Conservation (phyloP, 2,113 vertebrate genomes). For the Xiphias gladius region DNA sequence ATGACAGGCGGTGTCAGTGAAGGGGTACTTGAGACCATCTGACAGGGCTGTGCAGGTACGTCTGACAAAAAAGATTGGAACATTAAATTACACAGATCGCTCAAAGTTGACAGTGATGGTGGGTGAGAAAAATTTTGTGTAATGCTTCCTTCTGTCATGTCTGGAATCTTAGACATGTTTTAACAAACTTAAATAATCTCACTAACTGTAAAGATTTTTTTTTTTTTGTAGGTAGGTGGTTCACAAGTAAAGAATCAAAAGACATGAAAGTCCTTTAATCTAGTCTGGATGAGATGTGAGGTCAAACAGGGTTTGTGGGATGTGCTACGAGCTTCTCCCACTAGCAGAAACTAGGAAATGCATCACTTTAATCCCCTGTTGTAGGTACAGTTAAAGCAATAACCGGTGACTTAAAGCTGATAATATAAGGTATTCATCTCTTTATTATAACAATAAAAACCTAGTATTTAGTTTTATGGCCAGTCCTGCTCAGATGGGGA, state of each 20-base stretch:
- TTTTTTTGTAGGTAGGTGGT: background rate
- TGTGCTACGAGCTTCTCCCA: background rate
- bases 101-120: too few species aligned
- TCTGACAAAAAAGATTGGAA: too few species aligned
- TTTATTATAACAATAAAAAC: background rate
- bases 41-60: too few species aligned
- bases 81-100: too few species aligned
- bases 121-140: too few species aligned
- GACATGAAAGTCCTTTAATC: background rate
- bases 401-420: background rate
- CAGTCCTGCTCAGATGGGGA: background rate
- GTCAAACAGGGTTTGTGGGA: background rate
- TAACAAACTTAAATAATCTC: too few species aligned
- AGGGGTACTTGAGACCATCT: too few species aligned
- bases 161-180: too few species aligned
- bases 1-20: too few species aligned
- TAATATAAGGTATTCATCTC: background rate
- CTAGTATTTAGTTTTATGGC: background rate
- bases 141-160: too few species aligned
- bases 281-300: background rate
- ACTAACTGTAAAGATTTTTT: too few species aligned
- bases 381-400: background rate
- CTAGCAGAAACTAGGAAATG: background rate
- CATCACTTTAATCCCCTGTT: background rate
- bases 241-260: background rate